These are phyloP conservation scores for Pachymerium ferrugineum DNA, from an alignment of 2,888 invertebrate species.

Conservation along the genomic window DNA sequence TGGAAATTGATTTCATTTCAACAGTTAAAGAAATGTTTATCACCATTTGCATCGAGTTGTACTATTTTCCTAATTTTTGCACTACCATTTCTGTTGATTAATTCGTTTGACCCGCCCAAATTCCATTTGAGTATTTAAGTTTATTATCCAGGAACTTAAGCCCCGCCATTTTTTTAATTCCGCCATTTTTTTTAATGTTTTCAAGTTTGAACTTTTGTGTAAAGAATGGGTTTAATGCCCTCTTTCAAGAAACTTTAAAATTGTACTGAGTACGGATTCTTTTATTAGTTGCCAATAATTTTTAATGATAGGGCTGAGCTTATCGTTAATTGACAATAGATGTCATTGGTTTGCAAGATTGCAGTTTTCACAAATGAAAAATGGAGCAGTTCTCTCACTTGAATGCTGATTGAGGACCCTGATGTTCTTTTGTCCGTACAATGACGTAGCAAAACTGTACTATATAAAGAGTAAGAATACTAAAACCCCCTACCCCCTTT, in stretches of 20 bases:
- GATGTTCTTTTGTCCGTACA: background rate
- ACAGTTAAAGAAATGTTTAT: no score
- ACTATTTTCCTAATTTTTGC: background rate
- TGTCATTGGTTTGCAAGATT: conserved; percentile 24
- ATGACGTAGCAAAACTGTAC: conserved; percentile 11
- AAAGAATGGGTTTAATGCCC: conserved; percentile 19
- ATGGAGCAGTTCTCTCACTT: conserved; percentile 22
- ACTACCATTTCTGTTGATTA: conserved; percentile 8
- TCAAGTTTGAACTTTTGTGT: conserved; percentile 16
- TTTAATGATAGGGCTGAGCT: background rate
- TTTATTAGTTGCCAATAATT: background rate
- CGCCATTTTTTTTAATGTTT: background rate
- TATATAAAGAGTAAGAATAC: background rate
- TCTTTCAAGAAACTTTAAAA: background rate
- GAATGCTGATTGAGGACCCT: conserved; percentile 11
- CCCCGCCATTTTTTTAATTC: conserved; percentile 12
- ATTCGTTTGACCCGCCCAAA: conserved; percentile 3
- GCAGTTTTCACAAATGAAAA: conserved; percentile 10
- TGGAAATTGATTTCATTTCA: background rate
- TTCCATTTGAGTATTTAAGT: conserved; percentile 25
- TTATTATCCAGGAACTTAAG: conserved; percentile 13
- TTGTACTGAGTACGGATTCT: background rate
- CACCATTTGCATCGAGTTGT: no score
- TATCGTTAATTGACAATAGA: conserved; percentile 24
- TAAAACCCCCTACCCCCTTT: no score